Evolutionary conservation across 2,113 vertebrate genomes (phyloP).

Genomic region (Psammodynastes pulverulentus): DNA sequence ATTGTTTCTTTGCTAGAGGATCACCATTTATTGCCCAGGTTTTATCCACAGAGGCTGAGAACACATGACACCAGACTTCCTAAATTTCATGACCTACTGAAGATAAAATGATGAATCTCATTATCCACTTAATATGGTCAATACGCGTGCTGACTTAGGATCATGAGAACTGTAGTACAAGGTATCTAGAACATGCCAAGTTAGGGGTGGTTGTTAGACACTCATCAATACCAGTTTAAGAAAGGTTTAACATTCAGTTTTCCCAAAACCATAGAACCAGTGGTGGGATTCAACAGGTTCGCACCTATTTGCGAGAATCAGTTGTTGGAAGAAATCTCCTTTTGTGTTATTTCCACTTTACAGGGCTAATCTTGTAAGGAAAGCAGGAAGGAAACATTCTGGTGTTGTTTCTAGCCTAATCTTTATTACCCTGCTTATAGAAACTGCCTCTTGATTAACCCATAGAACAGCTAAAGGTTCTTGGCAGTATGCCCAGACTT

Average conservation of each 20-base stretch:
- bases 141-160: not conserved
- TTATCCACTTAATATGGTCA: not conserved
- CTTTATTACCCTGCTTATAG: no score
- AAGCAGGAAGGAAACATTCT: no score
- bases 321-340: no score
- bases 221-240: not conserved
- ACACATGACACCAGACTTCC: not conserved
- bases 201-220: not conserved
- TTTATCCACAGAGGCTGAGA: not conserved
- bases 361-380: no score
- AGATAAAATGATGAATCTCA: not conserved
- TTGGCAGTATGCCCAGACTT: no score
- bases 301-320: no score
- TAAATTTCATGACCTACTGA: not conserved
- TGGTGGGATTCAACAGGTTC: no score
- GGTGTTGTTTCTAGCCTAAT: no score
- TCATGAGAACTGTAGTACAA: not conserved
- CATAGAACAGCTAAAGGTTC: no score
- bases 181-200: not conserved
- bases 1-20: not conserved
- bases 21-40: not conserved
- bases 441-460: no score
- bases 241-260: not conserved
- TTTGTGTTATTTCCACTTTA: no score
- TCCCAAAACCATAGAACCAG: no score